Percentiles rank a stretch among this genome's conserved stretches.
These are phyloP conservation scores for Cantharis rustica DNA, from an alignment of 2,888 invertebrate species.

Conservation along the genomic window DNA sequence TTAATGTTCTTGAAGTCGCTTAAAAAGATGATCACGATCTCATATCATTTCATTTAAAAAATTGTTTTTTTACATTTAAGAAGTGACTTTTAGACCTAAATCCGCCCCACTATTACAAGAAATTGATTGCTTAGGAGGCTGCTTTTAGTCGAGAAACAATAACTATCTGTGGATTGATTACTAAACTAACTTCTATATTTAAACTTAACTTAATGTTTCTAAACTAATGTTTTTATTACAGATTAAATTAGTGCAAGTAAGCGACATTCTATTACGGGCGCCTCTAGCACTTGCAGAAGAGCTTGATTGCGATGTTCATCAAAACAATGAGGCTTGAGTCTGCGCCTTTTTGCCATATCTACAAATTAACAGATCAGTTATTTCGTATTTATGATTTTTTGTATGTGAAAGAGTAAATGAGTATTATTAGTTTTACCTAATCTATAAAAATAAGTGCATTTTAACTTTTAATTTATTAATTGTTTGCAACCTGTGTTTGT, in stretches of 20 bases:
- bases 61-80: background rate
- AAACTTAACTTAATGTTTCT: background rate
- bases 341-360: conserved; percentile 33
- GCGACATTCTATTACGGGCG: conserved; percentile 51
- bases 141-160: background rate
- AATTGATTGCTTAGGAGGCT: background rate
- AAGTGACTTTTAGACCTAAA: background rate
- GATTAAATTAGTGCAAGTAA: conserved; percentile 49
- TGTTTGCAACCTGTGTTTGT: background rate
- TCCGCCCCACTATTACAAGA: background rate
- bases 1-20: background rate
- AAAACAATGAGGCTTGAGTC: conserved; percentile 29
- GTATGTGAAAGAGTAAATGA: background rate
- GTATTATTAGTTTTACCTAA: background rate
- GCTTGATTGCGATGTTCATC: conserved; percentile 39
- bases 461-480: background rate
- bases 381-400: conserved; percentile 27
- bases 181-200: conserved; percentile 7
- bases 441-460: background rate
- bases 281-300: conserved; percentile 55
- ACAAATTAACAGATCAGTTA: conserved; percentile 24
- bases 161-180: background rate
- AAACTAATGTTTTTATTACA: conserved; percentile 40
- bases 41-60: background rate
- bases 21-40: background rate